A percentile compares a stretch with the other conserved stretches of the same genome.
These are phyloP conservation scores for Catharus ustulatus DNA, from an alignment of 2,797 vertebrate genomes.

Conservation along the genomic window DNA sequence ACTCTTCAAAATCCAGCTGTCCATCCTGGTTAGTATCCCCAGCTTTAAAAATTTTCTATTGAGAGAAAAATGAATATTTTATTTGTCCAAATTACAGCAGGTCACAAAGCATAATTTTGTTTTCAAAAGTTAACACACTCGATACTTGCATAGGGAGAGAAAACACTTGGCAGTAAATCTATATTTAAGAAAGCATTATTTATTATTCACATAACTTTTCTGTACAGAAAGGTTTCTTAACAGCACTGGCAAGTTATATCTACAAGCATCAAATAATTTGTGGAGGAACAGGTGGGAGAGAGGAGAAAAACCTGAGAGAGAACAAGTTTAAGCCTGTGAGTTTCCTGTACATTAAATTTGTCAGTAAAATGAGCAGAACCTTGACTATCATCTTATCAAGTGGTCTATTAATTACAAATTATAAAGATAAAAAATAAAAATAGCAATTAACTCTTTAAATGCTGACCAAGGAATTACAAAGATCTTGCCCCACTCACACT, in stretches of 20 bases:
- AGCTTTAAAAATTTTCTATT: constrained; percentile 91
- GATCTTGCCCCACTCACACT: neutral
- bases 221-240: neutral
- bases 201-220: neutral
- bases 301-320: neutral
- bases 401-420: neutral
- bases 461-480: neutral
- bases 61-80: constrained; percentile 11
- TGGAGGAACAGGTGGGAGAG: neutral
- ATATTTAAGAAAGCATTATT: neutral
- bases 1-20: constrained; percentile 90
- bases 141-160: neutral
- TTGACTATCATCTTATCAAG: neutral
- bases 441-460: neutral
- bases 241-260: neutral
- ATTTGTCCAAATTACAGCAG: neutral
- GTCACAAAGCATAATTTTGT: neutral
- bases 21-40: constrained; percentile 89
- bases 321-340: neutral
- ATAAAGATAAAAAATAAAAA: neutral
- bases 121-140: neutral
- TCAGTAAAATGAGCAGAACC: neutral
- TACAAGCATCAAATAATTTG: neutral
- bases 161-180: neutral
- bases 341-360: neutral